These are phyloP conservation scores for Riptortus pedestris DNA, from an alignment of 1,140 invertebrate species.

Conservation along the genomic window DNA sequence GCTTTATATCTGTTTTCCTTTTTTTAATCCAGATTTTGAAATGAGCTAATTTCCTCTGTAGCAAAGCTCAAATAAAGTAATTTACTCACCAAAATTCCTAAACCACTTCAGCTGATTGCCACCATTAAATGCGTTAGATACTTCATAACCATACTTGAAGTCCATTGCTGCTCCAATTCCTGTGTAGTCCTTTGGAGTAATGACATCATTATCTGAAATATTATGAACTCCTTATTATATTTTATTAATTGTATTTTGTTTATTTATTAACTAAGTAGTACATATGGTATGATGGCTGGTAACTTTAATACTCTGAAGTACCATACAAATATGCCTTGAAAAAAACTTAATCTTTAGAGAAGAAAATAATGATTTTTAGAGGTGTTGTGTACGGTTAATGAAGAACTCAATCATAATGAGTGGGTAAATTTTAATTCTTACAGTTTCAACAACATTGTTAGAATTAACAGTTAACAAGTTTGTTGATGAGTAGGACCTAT, in stretches of 20 bases:
- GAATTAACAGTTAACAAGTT: no score
- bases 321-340: not conserved
- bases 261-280: constrained; percentile 10
- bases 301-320: constrained; percentile 9
- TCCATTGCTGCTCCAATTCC: constrained; percentile 59
- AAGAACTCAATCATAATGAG: no score
- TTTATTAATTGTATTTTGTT: not conserved
- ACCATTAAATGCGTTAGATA: constrained; percentile 40
- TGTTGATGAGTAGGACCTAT: no score
- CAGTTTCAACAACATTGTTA: no score
- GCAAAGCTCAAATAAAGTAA: no score
- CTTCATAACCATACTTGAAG: constrained; percentile 53
- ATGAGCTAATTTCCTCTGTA: no score
- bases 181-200: constrained; percentile 44
- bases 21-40: no score
- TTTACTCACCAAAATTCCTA: constrained; percentile 28
- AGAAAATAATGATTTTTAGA: not conserved
- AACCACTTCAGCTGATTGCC: constrained; percentile 27
- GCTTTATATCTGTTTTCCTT: no score
- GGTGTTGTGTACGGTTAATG: no score
- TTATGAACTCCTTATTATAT: not conserved
- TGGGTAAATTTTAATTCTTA: no score
- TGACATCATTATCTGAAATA: not conserved
- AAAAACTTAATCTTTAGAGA: not conserved
- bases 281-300: constrained; percentile 26